phyloP scores from a whole-genome alignment of 2,113 vertebrate species.

The Alexandromys fortis region DNA sequence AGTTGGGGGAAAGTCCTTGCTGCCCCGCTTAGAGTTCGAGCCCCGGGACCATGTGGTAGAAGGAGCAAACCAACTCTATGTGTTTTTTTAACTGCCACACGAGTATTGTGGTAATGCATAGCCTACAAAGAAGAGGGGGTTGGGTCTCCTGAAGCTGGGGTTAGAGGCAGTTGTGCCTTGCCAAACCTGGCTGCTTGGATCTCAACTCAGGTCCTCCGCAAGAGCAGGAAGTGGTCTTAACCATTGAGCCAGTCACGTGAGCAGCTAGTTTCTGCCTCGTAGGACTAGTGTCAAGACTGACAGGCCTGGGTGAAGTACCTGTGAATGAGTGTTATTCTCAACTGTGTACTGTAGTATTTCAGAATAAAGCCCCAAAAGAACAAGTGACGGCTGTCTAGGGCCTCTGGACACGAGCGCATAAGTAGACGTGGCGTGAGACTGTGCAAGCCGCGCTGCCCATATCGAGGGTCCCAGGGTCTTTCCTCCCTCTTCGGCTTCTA shows the following conservation, averaged over 20 bases:
- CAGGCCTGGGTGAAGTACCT: background rate
- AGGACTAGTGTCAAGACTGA: background rate
- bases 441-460: background rate
- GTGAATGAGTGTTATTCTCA: background rate
- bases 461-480: background rate
- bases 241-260: background rate
- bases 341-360: background rate
- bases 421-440: background rate
- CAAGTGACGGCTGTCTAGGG: background rate
- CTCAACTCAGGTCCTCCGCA: background rate
- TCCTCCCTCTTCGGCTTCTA: background rate
- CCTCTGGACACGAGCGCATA: background rate
- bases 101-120: background rate
- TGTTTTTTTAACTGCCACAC: background rate
- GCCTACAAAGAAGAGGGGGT: background rate
- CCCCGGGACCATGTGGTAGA: background rate
- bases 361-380: background rate
- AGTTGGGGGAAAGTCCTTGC: too few relatives aligned
- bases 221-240: background rate
- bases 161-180: background rate
- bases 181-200: background rate
- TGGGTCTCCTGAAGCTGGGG: background rate
- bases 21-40: background rate
- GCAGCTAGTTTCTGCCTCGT: background rate
- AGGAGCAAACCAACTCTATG: background rate